Conservation (phyloP, 2,113 vertebrate species). For the Orycteropus afer region DNA sequence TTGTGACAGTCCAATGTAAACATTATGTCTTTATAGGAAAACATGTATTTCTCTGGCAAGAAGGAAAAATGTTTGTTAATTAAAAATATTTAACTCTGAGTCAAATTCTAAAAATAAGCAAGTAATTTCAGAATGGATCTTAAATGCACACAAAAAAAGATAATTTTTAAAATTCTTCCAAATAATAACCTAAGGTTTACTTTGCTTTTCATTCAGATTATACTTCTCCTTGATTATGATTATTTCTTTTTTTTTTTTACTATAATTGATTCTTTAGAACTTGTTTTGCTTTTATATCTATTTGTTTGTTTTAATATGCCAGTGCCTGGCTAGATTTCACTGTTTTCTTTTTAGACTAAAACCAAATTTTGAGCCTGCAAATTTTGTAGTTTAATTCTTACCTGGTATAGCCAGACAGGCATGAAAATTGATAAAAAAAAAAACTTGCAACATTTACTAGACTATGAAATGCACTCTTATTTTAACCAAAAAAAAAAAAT, state of each 20-base stretch:
- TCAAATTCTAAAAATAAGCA: constrained; percentile 35
- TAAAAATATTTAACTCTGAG: constrained; percentile 41
- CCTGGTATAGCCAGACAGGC: background rate
- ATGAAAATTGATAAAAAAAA: background rate
- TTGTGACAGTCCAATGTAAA: constrained; percentile 59
- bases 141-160: background rate
- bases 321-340: background rate
- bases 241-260: background rate
- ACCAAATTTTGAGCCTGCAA: background rate
- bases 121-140: constrained; percentile 10
- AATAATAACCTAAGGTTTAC: background rate
- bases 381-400: constrained; percentile 6
- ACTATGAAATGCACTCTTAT: background rate
- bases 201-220: background rate
- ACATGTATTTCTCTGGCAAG: constrained; percentile 9
- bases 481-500: background rate
- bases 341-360: background rate
- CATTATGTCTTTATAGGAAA: constrained; percentile 66
- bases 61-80: constrained; percentile 55
- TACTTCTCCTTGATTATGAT: background rate
- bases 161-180: background rate
- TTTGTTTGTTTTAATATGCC: background rate
- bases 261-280: background rate
- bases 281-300: background rate
- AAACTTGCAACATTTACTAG: background rate